phyloP scores from a whole-genome alignment of 1,140 invertebrate genomes.

The Araneus ventricosus region DNA sequence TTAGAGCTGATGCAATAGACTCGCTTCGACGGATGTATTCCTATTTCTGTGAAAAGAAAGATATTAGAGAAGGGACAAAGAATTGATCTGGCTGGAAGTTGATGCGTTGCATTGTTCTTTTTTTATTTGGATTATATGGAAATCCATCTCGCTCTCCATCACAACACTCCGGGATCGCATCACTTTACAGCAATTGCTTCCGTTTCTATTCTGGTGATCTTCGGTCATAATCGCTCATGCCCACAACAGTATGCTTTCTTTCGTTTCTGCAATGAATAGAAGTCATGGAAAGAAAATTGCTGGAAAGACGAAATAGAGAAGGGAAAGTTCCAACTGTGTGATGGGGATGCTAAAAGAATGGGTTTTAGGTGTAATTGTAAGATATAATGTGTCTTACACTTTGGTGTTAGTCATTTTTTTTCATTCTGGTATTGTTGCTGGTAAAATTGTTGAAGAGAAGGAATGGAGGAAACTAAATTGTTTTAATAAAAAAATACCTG shows the following conservation, averaged over 20 bases:
- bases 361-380: too few species aligned
- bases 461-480: too few species aligned
- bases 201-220: not conserved
- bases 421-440: too few species aligned
- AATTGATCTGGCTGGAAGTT: constrained; percentile 14
- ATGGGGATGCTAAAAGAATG: too few species aligned
- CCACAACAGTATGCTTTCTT: not conserved
- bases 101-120: constrained; percentile 16
- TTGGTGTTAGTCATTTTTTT: too few species aligned
- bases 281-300: not conserved
- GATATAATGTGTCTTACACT: too few species aligned
- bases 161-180: constrained; percentile 14
- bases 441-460: too few species aligned
- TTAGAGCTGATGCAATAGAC: not conserved
- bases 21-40: not conserved
- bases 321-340: not conserved
- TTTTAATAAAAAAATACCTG: too few species aligned
- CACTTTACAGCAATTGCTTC: constrained; percentile 33
- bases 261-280: not conserved
- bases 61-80: constrained; percentile 21
- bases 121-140: constrained; percentile 35
- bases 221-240: constrained; percentile 25
- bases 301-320: not conserved
- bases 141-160: constrained; percentile 36
- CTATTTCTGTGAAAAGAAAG: not conserved